Evolutionary conservation across 2,113 vertebrate species (phyloP).

Genomic region (Cheirogaleus medius): DNA sequence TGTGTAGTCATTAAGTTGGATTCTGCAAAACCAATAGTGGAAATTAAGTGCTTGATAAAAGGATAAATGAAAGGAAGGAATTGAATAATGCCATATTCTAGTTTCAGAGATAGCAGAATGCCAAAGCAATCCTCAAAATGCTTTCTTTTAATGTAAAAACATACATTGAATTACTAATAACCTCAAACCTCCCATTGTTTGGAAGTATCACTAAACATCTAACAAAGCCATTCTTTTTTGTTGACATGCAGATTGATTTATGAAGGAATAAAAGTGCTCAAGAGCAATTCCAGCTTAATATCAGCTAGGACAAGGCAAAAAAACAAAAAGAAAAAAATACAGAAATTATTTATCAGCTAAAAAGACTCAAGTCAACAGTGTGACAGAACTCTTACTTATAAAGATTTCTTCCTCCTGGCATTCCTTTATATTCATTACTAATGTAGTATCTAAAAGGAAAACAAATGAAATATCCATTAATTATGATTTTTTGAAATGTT

Average conservation of each 20-base stretch:
- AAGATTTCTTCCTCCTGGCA: conserved; percentile 92
- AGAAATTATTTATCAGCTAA: conserved; percentile 8
- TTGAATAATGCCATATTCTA: neutral
- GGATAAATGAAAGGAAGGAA: neutral
- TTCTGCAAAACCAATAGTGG: conserved; percentile 82
- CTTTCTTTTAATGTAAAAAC: neutral
- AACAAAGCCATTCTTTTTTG: neutral
- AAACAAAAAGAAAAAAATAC: neutral
- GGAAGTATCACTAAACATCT: neutral
- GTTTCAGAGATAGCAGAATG: neutral
- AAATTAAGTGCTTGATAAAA: conserved; percentile 47
- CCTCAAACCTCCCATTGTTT: neutral
- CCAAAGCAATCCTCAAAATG: neutral
- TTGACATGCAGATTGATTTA: neutral
- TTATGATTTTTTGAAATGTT: neutral
- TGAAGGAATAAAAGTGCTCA: neutral
- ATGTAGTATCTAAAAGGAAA: conserved; percentile 92
- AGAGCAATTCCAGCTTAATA: neutral
- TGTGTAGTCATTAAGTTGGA: conserved; percentile 81
- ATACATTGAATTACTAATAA: neutral
- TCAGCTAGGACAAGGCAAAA: neutral
- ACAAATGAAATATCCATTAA: conserved; percentile 46
- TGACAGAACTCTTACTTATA: conserved; percentile 91
- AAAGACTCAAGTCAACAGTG: neutral
- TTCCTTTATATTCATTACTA: conserved; percentile 90